Conservation (phyloP, 2,113 vertebrate species). For the Ceuthmochares aereus region DNA sequence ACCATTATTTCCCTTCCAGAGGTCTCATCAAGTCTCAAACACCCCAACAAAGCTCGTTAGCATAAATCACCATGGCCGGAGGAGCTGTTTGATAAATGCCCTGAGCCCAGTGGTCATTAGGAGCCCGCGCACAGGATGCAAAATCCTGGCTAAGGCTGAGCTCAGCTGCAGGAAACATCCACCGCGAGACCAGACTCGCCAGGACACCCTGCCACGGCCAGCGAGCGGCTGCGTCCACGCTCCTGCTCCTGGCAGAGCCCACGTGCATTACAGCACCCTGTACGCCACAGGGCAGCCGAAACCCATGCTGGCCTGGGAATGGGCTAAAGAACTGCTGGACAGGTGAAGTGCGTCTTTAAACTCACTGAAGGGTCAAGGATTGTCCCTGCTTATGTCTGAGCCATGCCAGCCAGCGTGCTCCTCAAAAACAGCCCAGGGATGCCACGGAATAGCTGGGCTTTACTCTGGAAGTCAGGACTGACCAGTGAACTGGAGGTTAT, state of each 20-base stretch:
- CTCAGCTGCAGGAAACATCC: not conserved
- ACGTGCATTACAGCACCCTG: accelerated
- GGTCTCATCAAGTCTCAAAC: not conserved
- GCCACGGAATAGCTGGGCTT: not conserved
- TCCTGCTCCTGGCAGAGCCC: not conserved
- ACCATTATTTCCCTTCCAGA: constrained; percentile 12
- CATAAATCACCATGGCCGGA: not conserved
- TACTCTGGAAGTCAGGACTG: not conserved
- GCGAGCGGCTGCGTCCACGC: accelerated
- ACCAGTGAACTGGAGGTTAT: not conserved
- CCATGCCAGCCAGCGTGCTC: not conserved
- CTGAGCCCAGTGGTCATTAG: not conserved
- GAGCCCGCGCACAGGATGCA: not conserved
- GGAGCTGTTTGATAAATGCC: not conserved
- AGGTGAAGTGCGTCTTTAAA: not conserved
- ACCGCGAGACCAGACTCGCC: not conserved
- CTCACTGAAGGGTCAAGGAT: not conserved
- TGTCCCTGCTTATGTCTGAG: not conserved
- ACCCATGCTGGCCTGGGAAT: not conserved
- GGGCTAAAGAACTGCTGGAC: accelerated
- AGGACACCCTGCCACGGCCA: not conserved
- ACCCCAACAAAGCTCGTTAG: not conserved
- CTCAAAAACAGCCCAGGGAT: not conserved
- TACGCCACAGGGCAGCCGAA: not conserved
- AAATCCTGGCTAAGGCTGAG: not conserved